Conservation (phyloP, 2,888 invertebrate species). For the Schizaphis graminum region DNA sequence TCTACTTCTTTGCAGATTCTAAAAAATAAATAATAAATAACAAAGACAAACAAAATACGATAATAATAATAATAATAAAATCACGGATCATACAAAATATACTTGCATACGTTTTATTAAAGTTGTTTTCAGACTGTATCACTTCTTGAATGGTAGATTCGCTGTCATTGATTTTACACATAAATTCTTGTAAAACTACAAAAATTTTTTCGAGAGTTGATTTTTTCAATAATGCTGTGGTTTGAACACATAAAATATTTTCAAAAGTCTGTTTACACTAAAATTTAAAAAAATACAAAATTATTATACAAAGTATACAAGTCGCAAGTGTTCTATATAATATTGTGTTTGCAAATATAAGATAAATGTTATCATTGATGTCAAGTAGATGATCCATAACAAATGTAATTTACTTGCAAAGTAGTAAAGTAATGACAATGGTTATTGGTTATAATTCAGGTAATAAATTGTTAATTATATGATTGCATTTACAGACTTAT, state of each 20-base stretch:
- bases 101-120: neutral
- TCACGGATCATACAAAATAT: neutral
- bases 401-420: neutral
- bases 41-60: neutral
- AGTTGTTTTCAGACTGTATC: neutral
- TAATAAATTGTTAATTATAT: neutral
- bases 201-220: constrained; percentile 53
- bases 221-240: constrained; percentile 45
- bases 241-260: constrained; percentile 50
- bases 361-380: neutral
- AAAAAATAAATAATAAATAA: neutral
- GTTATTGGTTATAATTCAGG: neutral
- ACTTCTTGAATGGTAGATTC: constrained; percentile 9
- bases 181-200: constrained; percentile 43
- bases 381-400: neutral
- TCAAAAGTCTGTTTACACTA: constrained; percentile 57
- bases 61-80: no score
- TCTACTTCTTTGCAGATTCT: neutral
- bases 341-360: no score
- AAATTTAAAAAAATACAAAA: neutral
- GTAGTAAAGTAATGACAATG: neutral
- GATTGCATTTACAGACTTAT: neutral
- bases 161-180: constrained; percentile 44
- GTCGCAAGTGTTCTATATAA: neutral
- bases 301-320: neutral